These are phyloP conservation scores for Encarsia formosa DNA, from an alignment of 2,888 invertebrate genomes.

Conservation along the genomic window DNA sequence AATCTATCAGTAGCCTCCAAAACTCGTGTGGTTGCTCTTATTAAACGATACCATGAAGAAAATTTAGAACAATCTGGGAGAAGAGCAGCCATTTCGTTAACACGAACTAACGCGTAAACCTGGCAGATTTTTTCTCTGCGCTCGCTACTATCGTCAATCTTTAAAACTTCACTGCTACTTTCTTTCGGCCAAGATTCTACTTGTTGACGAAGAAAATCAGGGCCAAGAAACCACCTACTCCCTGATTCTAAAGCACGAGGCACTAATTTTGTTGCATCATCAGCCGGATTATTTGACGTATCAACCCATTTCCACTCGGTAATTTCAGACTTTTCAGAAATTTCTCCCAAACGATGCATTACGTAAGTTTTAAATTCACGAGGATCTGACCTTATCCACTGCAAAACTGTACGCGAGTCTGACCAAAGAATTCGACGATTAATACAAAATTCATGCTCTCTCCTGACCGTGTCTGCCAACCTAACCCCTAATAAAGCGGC, in stretches of 20 bases:
- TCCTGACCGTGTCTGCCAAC: background rate
- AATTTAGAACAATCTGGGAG: background rate
- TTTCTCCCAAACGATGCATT: background rate
- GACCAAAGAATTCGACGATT: background rate
- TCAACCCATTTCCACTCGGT: constrained; percentile 1
- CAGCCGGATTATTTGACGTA: background rate
- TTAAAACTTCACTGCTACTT: background rate
- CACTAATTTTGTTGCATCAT: background rate
- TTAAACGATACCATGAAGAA: background rate
- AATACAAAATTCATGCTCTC: background rate
- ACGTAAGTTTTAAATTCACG: background rate
- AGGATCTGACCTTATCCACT: background rate
- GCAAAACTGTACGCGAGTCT: background rate
- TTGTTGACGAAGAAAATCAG: background rate
- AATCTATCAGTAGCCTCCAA: no score
- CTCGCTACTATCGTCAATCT: no score
- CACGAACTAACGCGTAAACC: background rate
- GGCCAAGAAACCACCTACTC: constrained; percentile 18
- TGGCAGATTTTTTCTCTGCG: no score
- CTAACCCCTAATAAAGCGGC: constrained; percentile 1
- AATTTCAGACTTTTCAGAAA: background rate
- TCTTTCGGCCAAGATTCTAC: constrained; percentile 11
- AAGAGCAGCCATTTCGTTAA: background rate
- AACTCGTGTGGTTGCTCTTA: no score
- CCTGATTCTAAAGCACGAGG: background rate